Base-by-base conservation (phyloP, 2,113 vertebrate species). In the Cranoglanis bouderius region DNA sequence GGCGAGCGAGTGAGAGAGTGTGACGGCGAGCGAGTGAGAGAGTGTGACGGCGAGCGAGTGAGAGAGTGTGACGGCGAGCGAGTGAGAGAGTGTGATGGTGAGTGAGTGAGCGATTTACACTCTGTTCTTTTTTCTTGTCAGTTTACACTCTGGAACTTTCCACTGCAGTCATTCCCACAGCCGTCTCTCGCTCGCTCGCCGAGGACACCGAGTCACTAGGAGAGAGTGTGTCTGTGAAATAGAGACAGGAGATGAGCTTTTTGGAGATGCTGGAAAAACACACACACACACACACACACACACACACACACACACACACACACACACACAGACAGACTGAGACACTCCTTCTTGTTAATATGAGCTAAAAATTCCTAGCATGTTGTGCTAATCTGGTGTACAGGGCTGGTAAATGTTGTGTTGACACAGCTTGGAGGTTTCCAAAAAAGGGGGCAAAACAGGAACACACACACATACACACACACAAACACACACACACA, bases 91-190 rank as follows among this genome's bases (percentile, higher is more conserved):
- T 46, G 46, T 8, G 46, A 3, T 2, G 4, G 40, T 43, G 40
- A 3, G 40, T 43, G 40, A 43, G 40, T 43, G 40, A 43, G 40
- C 1, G 40, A 2, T 65, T 63, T 80, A 40, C 38, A 40, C 35
- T 43, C 38, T 72, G 35, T 72, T 72, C 35, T 8, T 74, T 4
- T 43, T 35, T 13, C 38, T 49, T 4, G 18, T 29, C 38, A 70
- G 61, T 90, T 59, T 84, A 7, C n/a, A n/a, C 65, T 72, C 26
- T 90, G 75, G 78, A 90, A 85, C 75, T 90, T 92, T 92, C 90
- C 90, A 78, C n/a, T 46, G 61, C 72, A n/a, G 29, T 26, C 4
- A 77, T 81, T 63, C 72, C 53, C 57, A 82, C 85, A 13, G 63
- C 32, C 24, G 74, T 32, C 19, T n/a, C 29, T n/a, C 32, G 3